These are phyloP conservation scores for Phyllotis vaccarum DNA, from an alignment of 2,797 vertebrate genomes.

Conservation along the genomic window DNA sequence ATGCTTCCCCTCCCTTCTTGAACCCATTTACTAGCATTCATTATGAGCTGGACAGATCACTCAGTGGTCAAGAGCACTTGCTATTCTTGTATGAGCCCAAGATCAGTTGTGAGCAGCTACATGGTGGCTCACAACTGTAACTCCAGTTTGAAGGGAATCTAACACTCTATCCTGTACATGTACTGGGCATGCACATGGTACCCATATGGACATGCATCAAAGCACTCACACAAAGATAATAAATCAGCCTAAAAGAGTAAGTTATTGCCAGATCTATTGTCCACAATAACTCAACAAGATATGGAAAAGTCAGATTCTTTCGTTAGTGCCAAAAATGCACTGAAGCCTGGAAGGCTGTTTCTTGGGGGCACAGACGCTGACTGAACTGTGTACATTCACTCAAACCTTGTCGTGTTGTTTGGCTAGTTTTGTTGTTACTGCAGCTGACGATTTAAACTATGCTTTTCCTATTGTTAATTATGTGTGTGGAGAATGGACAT, in stretches of 20 bases:
- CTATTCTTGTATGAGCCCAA: background rate
- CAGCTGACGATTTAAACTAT: no score
- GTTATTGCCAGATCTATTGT: background rate
- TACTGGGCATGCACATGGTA: background rate
- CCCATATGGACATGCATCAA: background rate
- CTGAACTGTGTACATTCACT: background rate
- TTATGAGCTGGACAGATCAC: background rate
- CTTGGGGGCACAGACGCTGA: background rate
- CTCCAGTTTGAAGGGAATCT: background rate
- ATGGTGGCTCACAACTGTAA: background rate
- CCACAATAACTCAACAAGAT: conserved; percentile 28
- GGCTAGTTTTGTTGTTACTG: background rate
- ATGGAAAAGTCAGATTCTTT: background rate
- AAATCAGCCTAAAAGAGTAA: background rate
- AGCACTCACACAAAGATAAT: background rate
- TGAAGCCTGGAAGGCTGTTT: background rate
- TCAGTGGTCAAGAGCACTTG: background rate
- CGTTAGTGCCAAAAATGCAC: background rate
- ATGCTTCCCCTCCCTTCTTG: background rate
- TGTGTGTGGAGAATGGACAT: background rate
- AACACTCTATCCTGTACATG: background rate
- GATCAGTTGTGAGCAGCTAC: background rate
- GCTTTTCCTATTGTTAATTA: background rate
- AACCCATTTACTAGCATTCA: conserved; percentile 6
- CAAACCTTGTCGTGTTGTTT: background rate